Evolutionary conservation across 2,888 invertebrate genomes (phyloP).

Genomic region (Nycteola revayana): DNA sequence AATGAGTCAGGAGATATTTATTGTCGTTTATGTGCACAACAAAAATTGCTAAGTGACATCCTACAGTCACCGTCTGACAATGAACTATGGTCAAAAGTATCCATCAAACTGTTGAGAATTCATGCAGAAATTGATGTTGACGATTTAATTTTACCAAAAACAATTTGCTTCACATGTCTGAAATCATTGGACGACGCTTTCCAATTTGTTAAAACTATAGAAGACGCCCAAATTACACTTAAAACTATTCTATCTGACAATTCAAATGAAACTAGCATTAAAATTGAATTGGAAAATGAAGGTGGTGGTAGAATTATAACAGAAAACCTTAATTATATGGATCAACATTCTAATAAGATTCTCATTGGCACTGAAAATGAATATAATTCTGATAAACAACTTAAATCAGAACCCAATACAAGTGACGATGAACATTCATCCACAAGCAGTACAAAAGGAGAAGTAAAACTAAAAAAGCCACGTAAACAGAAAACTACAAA

Average conservation of each 20-base stretch:
- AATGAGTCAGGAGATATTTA: neutral
- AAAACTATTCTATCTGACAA: constrained; percentile 13
- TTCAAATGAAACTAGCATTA: constrained; percentile 22
- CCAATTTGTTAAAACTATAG: constrained; percentile 48
- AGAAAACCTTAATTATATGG: no score
- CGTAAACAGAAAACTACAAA: no score
- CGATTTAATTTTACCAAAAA: constrained; percentile 43
- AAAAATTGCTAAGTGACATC: neutral
- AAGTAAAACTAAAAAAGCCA: no score
- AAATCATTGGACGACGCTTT: constrained; percentile 46
- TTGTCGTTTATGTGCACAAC: neutral
- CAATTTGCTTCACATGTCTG: constrained; percentile 54
- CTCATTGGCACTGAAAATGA: no score
- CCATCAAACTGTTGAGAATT: constrained; percentile 43
- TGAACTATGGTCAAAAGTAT: constrained; percentile 35
- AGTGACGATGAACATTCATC: no score
- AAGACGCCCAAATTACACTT: constrained; percentile 49
- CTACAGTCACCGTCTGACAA: constrained; percentile 37
- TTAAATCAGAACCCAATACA: no score
- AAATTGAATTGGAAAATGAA: constrained; percentile 34
- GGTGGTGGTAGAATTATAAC: no score
- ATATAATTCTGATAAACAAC: no score
- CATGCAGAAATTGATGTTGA: constrained; percentile 45
- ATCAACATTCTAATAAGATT: no score
- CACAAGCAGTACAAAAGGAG: no score